Base-by-base conservation (phyloP, 2,113 vertebrate species). In the Pituophis catenifer region DNA sequence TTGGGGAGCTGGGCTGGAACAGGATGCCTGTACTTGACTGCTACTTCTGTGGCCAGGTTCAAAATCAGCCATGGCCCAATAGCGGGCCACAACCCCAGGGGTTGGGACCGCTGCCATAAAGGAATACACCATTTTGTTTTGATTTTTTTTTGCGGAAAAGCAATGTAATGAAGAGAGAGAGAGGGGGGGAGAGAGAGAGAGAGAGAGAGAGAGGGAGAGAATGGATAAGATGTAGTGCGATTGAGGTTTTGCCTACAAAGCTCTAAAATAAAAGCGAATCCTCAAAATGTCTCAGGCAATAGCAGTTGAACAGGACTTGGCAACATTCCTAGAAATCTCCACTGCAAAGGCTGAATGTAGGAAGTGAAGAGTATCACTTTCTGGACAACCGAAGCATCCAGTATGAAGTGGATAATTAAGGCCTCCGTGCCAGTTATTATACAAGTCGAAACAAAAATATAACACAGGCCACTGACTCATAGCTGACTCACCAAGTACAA, bases 31-130 rank as follows among this genome's bases (percentile, higher is more conserved):
- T 44, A 0, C 38, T 44, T 44, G 38, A 44, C 38, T 44, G 38
- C 38, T 44, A 44, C 58, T 59, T 59, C 58, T 8, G 24, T 2
- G 21, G 21, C 57, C 21, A 0, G 0, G 7, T 58, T 58, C 57
- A 6, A 8, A 58, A 58, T 55, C 13, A 17, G 3, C 55, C 55
- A 6, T 57, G 17, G 17, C 17, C 55, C 17, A 1, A 4, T 58
- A 23, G 57, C 10, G 2, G 23, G 0, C 23, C 58, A 26, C 24
- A 9, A 2, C 3, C 8, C 8, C 0, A 23, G 38, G 2, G 1
- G 21, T 59, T 23, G 21, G 23, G 23, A n/a, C 29, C 11, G 12
- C 62, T 13, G 62, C 62, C 62, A n/a, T n/a, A 70, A 70, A 70
- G 29, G 12, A n/a, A n/a, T 15, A 29, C 11, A n/a, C 29, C 10